A percentile compares a stretch with the other conserved stretches of the same genome.
phyloP scores from a whole-genome alignment of 2,797 vertebrate species.

The Sardinella longiceps region DNA sequence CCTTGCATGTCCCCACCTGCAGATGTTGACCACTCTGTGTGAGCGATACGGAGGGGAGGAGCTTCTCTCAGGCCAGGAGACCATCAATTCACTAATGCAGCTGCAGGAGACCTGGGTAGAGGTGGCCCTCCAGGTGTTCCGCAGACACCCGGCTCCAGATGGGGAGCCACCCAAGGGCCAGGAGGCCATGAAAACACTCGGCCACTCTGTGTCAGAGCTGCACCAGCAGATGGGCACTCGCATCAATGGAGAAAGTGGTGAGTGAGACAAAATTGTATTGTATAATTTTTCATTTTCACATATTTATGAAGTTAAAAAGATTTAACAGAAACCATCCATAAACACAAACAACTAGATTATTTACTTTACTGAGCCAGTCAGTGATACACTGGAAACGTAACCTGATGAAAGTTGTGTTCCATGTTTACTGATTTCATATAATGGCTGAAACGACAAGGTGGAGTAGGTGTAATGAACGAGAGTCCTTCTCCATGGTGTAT shows the following conservation, averaged over 20 bases:
- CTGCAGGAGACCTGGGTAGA: slow-evolving; percentile 76
- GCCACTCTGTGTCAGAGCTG: slow-evolving; percentile 60
- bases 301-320: neutral
- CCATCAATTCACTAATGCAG: slow-evolving; percentile 61
- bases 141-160: slow-evolving; percentile 70
- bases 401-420: neutral
- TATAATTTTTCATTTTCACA: too few species aligned
- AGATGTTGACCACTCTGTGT: slow-evolving; percentile 72
- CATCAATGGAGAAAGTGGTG: slow-evolving; percentile 78
- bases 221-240: slow-evolving; percentile 67
- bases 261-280: slow-evolving; percentile 49
- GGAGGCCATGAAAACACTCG: slow-evolving; percentile 66
- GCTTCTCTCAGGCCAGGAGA: slow-evolving; percentile 70
- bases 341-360: neutral
- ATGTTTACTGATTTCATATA: too few species aligned
- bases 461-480: too few species aligned
- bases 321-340: neutral
- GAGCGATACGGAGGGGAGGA: slow-evolving; percentile 73
- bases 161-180: slow-evolving; percentile 59
- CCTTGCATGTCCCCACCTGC: slow-evolving; percentile 4
- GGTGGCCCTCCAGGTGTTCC: slow-evolving; percentile 70
- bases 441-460: too few species aligned
- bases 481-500: too few species aligned
- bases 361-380: too few species aligned
- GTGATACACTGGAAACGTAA: neutral